Evolutionary conservation across 2,888 invertebrate species (phyloP), one percentile per base, ranked within the genome.

Genomic region (Scotopteryx bipunctaria): DNA sequence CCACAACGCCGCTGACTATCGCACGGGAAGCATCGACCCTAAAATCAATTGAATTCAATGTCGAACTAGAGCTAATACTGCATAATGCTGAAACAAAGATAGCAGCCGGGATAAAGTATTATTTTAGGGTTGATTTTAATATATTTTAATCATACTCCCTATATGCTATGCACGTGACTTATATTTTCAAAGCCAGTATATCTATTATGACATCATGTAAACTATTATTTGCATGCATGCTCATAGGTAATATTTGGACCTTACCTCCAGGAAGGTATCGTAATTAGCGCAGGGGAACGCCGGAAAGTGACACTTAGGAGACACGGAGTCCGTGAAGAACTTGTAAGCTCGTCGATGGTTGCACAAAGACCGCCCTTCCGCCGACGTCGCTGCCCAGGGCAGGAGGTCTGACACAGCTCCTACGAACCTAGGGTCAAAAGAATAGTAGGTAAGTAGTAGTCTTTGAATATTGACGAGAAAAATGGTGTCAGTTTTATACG

Each of bases 311-410:
- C 98, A 98, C 62, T 95, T 93, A 0, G 97, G 96, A 13, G 96
- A 96, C 17, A 98, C 96, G 0, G 97, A 97, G 80, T 98, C 98
- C 1, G 97, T 97, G 85, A 98, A 98, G 81, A 98, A 96, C 75
- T 97, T 96, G 86, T 98, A 97, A 0, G 98, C 98, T 27, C 98
- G 91, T 1, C 98, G 92, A 79, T 98, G 98, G 81, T 98, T 98
- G 86, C 98, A 98, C 57, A 98, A 84, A 27, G 96, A 97, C 33
- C 97, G 93, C 2, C 97, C 97, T 78, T 97, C 97, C 88, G 71
- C 67, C 0, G 90, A 85, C 23, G 88, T 71, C 1, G 88, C 88
- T 21, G 96, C 94, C 66, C 95, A 95, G 13, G 96, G 96, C 93
- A 97, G 94, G 71, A 97, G 94, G 77, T 97, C 97, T 1, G 96